Conservation (phyloP, 1,140 invertebrate genomes). For the Monochamus saltuarius region DNA sequence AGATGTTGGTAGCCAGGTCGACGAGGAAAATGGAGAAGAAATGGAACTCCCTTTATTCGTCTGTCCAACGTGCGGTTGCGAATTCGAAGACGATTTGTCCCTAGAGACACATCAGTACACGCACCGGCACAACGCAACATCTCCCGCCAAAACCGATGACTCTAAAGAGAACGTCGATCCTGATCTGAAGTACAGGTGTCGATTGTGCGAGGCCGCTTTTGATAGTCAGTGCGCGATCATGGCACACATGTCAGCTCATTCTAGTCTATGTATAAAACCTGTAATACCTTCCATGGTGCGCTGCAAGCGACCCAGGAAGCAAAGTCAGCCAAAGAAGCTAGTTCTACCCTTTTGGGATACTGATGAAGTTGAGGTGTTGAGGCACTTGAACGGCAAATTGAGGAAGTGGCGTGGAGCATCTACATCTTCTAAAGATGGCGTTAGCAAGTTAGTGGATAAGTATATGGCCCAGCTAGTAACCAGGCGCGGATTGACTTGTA, state of each 20-base stretch:
- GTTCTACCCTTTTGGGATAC: constrained; percentile 44
- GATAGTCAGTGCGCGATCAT: constrained; percentile 53
- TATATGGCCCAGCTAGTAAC: constrained; percentile 45
- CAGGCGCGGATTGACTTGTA: constrained; percentile 42
- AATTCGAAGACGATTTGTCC: constrained; percentile 57
- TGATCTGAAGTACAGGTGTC: constrained; percentile 50
- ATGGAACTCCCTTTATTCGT: constrained; percentile 51
- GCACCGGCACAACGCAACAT: constrained; percentile 51
- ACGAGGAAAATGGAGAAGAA: constrained; percentile 56
- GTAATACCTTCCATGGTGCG: constrained; percentile 19
- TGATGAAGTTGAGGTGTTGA: constrained; percentile 42
- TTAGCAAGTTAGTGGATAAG: constrained; percentile 41
- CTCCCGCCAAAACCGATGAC: constrained; percentile 50
- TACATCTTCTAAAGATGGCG: constrained; percentile 16
- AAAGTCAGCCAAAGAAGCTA: constrained; percentile 55
- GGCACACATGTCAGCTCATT: constrained; percentile 55
- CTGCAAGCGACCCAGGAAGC: constrained; percentile 53
- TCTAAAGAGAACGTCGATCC: constrained; percentile 49
- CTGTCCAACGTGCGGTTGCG: constrained; percentile 57
- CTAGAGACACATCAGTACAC: constrained; percentile 53
- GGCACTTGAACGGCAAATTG: constrained; percentile 40
- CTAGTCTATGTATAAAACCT: constrained; percentile 42
- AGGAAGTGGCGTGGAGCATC: constrained; percentile 34
- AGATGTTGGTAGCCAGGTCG: constrained; percentile 51
- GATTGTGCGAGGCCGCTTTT: constrained; percentile 51